Base-by-base conservation (phyloP, 2,797 vertebrate genomes). In the Phataginus tricuspis region DNA sequence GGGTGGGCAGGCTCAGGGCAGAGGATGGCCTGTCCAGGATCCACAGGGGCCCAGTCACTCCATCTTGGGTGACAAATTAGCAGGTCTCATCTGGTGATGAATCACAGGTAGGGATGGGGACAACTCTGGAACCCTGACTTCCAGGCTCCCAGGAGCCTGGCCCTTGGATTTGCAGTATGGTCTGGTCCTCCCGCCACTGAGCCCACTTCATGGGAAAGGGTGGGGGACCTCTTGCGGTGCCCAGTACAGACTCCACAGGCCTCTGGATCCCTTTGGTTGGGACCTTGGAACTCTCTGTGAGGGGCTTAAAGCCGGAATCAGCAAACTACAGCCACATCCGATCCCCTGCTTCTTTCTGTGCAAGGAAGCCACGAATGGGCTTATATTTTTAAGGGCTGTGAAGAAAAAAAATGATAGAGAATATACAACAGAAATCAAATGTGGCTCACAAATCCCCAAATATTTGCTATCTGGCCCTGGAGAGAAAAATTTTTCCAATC, bases 51-150 rank as follows among this genome's bases (percentile, higher is more conserved):
- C 92, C 31, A 34, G 77, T 27, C 19, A 57, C 31, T 59, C 37
- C 18, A 29, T 45, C 63, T 27, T 55, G 51, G 15, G 74, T 84
- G 78, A 95, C 74, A 74, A 16, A 39, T 31, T 0, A 51, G 78
- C 37, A 75, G 18, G 68, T 69, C 85, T 90, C 87, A 93, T 34
- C 12, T 37, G 75, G 93, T 0, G 0, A n/a, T 95, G 96, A 96
- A 37, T 95, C 85, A 82, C 0, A 1, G 18, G 45, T 77, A 18
- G 31, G 68, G 90, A 34, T 4, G 0, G 51, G 77, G 80, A 79
- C 0, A 0, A 31, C 84, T 75, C 74, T 5, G 29, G 93, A 95
- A 86, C 61, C 84, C 75, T 4, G 12, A 42, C 25, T 29, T 15
- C 75, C 39, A 15, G 57, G 21, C 55, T 82, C 86, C 45, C 39